Evolutionary conservation across 2,888 invertebrate species (phyloP), one percentile per base, ranked within the genome.

Genomic region (Drosophila mettleri): DNA sequence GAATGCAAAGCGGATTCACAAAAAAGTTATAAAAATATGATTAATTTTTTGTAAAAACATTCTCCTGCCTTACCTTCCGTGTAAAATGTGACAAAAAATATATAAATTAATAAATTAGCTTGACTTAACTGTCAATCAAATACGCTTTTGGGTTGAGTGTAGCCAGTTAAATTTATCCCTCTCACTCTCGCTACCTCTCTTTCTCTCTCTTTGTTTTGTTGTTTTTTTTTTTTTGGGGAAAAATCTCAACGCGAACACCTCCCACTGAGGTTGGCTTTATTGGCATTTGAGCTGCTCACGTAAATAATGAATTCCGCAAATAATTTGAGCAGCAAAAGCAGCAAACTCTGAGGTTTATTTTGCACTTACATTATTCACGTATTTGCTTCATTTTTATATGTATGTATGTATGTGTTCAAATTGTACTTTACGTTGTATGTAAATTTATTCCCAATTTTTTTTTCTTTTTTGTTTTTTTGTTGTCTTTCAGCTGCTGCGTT

Each of bases 351-450:
- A 63, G 36, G 46, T 58, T 63, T 36, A 64, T 72, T 84, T 64
- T 77, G 71, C 69, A 84, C 70, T 86, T 77, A 73, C 75, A 69
- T 76, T 80, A 66, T 68, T 55, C 45, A 20, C 64, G 46, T 61
- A 70, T 71, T 86, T 74, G 69, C 65, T 78, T 69, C 66, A 78
- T 80, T 48, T 69, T 51, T 18, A 38, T 62, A 34, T 39, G 46
- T 54, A 38, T 31, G 54, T 33, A 46, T 31, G 14, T 39, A 2
- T 59, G 60, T 63, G 60, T 60, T 52, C 58, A 57, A 66, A 68
- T 78, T 58, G 43, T 54, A 48, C 62, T 45, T 69, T 14, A 24
- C 45, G 34, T 46, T 63, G 33, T 64, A 57, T 69, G 68, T 67
- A 69, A 64, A 69, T 69, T 67, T 60, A 0, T 62, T 62, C 10